A percentile compares a stretch with the other conserved stretches of the same genome.
Evolutionary conservation across 2,797 vertebrate species (phyloP).

Genomic region (Chrosomus eos): DNA sequence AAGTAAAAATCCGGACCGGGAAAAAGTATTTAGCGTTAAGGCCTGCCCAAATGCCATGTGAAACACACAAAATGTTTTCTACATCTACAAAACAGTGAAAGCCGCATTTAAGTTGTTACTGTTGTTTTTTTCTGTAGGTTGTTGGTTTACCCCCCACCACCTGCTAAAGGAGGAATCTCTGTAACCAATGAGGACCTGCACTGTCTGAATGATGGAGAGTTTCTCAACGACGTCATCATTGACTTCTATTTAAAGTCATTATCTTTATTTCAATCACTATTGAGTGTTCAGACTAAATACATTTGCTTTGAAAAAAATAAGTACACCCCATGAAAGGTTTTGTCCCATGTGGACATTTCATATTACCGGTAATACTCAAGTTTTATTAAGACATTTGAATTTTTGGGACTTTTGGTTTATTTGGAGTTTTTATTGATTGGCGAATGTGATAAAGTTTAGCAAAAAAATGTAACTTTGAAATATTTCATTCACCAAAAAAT

Average conservation of each 20-base stretch:
- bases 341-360: not conserved
- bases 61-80: not conserved
- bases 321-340: not conserved
- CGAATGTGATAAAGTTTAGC: not conserved
- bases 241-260: slow-evolving; percentile 99
- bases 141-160: slow-evolving; percentile 95
- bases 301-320: not conserved
- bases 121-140: slow-evolving; percentile 74
- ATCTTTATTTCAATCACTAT: not conserved
- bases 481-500: no score
- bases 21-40: not conserved
- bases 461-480: no score
- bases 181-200: slow-evolving; percentile 98
- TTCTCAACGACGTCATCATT: slow-evolving; percentile 98
- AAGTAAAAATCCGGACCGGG: not conserved
- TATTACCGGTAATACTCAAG: not conserved
- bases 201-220: slow-evolving; percentile 96
- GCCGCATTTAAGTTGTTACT: not conserved
- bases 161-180: slow-evolving; percentile 94
- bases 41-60: not conserved
- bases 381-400: not conserved
- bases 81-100: not conserved
- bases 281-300: not conserved
- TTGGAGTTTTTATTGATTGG: not conserved
- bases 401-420: not conserved